Evolutionary conservation across 2,888 invertebrate species (phyloP), one percentile per base, ranked within the genome.

Genomic region (Leptinotarsa haldemani): DNA sequence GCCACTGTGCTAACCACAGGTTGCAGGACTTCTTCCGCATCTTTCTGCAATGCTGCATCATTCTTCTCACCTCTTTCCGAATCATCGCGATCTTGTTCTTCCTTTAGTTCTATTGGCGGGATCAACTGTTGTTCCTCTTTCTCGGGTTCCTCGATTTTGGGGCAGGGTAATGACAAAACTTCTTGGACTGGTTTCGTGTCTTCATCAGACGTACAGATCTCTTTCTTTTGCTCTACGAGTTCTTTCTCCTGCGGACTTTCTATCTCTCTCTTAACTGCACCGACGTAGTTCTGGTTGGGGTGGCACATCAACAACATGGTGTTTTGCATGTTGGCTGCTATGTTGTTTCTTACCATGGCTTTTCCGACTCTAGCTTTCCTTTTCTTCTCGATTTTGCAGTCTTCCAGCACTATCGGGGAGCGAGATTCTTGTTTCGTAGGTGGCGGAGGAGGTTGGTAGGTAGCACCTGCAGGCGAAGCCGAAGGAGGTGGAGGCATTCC

Each of bases 271-370:
- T 88, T 88, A 4, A 87, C 87, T 30, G 82, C 82, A 18, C 81
- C 78, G 2, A 83, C 79, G 63, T 77, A 82, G 56, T 82, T 79
- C 52, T 84, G 83, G 46, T 77, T 77, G 1, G 85, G 82, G 65
- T 88, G 87, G 80, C 88, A 88, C 88, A 88, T 88, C 48, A 91
- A 82, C 0, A 91, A 85, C 79, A 90, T 88, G 20, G 88, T 89
- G 56, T 90, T 90, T 69, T 84, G 83, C 67, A 91, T 88, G 25
- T 48, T 73, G n/a, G 76, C 76, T 30, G 74, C 76, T 48, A 77
- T 77, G 30, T 90, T 90, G 80, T 92, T 91, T 22, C 93, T 88
- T 12, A 92, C 93, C 92, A 93, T 93, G 46, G 90, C 92, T 84
- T 93, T 93, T 65, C 91, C 91, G 67, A 91, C 87, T 69, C 91